Conservation (phyloP, 2,113 vertebrate genomes). For the Sterrhoptilus dennistouni region DNA sequence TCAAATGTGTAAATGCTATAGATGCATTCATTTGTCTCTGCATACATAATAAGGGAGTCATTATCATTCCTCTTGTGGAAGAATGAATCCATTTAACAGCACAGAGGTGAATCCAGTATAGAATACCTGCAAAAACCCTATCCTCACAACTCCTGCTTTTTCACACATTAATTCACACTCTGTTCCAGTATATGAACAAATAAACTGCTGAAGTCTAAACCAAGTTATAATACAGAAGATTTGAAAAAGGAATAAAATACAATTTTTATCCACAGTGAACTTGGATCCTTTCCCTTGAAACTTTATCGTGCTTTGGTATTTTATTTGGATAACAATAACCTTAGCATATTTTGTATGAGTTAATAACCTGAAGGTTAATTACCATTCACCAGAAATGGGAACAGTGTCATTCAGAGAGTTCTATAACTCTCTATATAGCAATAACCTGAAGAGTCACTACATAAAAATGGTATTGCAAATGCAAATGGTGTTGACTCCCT, state of each 20-base stretch:
- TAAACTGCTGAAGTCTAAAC: neutral
- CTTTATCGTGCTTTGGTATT: neutral
- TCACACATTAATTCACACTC: neutral
- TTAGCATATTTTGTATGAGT: neutral
- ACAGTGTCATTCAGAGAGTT: neutral
- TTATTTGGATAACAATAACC: neutral
- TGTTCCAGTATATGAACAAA: neutral
- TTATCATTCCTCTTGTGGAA: neutral
- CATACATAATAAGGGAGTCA: neutral
- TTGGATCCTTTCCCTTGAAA: neutral
- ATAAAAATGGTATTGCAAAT: neutral
- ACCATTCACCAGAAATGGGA: neutral
- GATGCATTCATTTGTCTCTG: neutral
- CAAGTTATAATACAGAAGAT: neutral
- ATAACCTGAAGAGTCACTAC: neutral
- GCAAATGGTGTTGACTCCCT: neutral
- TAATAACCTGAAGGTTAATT: conserved; percentile 24
- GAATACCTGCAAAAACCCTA: neutral
- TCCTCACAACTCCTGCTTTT: neutral
- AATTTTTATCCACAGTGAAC: neutral
- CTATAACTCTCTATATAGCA: neutral
- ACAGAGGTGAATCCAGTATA: neutral
- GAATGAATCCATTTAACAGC: neutral
- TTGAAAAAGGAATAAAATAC: neutral
- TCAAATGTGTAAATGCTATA: neutral